phyloP scores from a whole-genome alignment of 2,797 vertebrate species.

The Poecilia wingei region DNA sequence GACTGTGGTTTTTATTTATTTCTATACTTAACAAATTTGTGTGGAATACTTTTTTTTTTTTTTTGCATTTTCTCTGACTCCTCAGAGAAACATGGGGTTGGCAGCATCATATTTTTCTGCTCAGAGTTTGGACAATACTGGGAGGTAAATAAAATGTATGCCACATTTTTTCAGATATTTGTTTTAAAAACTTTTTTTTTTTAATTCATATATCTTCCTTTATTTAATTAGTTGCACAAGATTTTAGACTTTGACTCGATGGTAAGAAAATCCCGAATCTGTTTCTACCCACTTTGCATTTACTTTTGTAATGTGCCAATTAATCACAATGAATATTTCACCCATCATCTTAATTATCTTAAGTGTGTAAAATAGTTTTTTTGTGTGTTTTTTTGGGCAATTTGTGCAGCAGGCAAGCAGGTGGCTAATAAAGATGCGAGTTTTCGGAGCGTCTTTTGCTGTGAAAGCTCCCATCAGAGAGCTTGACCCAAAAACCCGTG shows the following conservation, averaged over 20 bases:
- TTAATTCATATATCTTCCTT: background rate
- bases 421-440: background rate
- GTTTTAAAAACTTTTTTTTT: background rate
- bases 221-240: background rate
- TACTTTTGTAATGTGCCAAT: background rate
- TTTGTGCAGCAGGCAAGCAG: background rate
- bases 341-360: background rate
- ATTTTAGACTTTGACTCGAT: background rate
- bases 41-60: background rate
- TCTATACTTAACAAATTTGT: background rate
- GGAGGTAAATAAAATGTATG: background rate
- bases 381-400: background rate
- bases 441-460: background rate
- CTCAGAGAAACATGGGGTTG: background rate
- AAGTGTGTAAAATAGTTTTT: background rate
- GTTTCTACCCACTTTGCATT: background rate
- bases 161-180: background rate
- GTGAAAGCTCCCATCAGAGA: background rate
- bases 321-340: background rate
- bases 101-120: background rate
- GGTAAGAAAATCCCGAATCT: background rate
- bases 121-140: background rate
- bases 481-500: slow-evolving; percentile 14
- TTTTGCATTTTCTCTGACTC: background rate
- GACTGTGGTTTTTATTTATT: background rate